Conservation (phyloP, 2,113 vertebrate species). For the Brachypodius melanocephalos region DNA sequence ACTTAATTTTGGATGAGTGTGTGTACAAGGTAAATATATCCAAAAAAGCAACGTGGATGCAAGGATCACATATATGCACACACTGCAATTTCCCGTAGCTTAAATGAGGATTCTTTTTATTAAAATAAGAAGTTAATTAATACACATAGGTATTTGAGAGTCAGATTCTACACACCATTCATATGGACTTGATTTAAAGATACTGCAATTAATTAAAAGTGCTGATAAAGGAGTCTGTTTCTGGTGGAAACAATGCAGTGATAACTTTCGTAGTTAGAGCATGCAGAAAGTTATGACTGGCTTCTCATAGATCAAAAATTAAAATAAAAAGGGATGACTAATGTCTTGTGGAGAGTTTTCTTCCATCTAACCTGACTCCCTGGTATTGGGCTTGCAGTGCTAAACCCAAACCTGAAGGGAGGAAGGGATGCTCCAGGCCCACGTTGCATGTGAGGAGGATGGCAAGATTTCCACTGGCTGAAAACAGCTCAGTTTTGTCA, state of each 20-base stretch:
- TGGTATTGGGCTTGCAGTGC: neutral
- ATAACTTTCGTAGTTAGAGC: neutral
- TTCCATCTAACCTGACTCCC: neutral
- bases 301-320: neutral
- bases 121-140: conserved; percentile 60
- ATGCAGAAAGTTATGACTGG: neutral
- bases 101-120: conserved; percentile 40
- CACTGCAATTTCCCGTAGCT: conserved; percentile 32
- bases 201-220: conserved; percentile 35
- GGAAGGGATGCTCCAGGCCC: neutral
- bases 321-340: neutral
- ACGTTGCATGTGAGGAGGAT: neutral
- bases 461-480: neutral
- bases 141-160: conserved; percentile 34
- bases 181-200: conserved; percentile 38
- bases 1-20: conserved; percentile 31
- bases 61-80: neutral
- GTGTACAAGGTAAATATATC: neutral
- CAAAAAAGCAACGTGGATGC: neutral
- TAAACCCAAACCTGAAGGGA: neutral
- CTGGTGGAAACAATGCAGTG: neutral
- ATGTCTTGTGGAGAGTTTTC: neutral
- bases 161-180: neutral
- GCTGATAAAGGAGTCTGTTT: neutral
- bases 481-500: neutral